Evolutionary conservation across 1,140 invertebrate species (phyloP).

Genomic region (Formica selysi): DNA sequence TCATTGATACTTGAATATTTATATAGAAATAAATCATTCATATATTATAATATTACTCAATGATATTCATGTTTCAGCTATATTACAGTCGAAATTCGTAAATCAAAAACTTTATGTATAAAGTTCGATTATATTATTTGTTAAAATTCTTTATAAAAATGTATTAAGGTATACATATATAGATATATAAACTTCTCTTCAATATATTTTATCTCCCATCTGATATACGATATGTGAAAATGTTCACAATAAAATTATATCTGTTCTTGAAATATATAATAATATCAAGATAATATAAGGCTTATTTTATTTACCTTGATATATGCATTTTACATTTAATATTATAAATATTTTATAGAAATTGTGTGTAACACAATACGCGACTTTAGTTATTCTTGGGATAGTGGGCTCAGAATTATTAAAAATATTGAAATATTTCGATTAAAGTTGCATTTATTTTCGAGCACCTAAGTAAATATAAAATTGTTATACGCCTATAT

Average conservation of each 20-base stretch:
- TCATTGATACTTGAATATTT: conserved; percentile 11
- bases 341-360: conserved; percentile 28
- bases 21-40: conserved; percentile 37
- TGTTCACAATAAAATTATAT: conserved; percentile 44
- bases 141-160: conserved; percentile 45
- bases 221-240: conserved; percentile 35
- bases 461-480: conserved; percentile 85
- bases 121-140: conserved; percentile 44
- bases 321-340: neutral
- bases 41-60: conserved; percentile 11
- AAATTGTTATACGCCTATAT: conserved; percentile 83
- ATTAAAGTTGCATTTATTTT: conserved; percentile 84
- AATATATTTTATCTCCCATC: conserved; percentile 46
- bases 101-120: conserved; percentile 45
- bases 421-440: conserved; percentile 61
- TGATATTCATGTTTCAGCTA: conserved; percentile 29
- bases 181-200: conserved; percentile 43
- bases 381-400: neutral
- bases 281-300: conserved; percentile 23
- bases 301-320: conserved; percentile 23
- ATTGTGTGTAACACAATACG: neutral
- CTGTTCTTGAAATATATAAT: conserved; percentile 50
- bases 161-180: conserved; percentile 48
- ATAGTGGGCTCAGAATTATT: neutral
- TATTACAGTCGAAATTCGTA: conserved; percentile 54